Evolutionary conservation across 2,888 invertebrate genomes (phyloP).

Genomic region (Orchestes rusci): DNA sequence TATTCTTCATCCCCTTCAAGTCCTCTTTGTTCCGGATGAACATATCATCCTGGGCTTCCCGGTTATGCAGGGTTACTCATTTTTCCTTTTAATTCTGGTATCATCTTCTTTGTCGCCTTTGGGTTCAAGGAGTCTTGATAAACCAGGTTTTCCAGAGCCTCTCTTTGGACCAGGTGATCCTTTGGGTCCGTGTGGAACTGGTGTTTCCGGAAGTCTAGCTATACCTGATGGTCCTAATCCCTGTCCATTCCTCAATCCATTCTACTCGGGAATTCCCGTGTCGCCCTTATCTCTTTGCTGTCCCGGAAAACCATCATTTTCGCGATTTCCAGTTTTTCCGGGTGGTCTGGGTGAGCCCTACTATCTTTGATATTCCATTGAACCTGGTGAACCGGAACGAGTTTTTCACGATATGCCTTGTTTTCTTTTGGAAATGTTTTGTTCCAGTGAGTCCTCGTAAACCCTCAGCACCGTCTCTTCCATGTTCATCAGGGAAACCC

Average conservation of each 20-base stretch:
- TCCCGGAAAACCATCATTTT: constrained; percentile 57
- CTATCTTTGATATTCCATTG: constrained; percentile 51
- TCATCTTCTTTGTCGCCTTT: constrained; percentile 61
- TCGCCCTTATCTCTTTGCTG: constrained; percentile 62
- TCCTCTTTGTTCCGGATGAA: constrained; percentile 56
- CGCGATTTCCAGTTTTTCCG: constrained; percentile 65
- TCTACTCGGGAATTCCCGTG: constrained; percentile 51
- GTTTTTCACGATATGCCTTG: constrained; percentile 61
- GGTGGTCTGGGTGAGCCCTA: constrained; percentile 68
- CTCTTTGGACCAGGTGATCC: constrained; percentile 65
- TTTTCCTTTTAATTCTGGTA: constrained; percentile 53
- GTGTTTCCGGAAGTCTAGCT: constrained; percentile 56
- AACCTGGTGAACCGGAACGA: constrained; percentile 59
- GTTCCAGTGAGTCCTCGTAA: constrained; percentile 50
- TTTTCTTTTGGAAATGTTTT: constrained; percentile 67
- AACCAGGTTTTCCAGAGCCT: constrained; percentile 53
- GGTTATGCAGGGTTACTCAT: constrained; percentile 57
- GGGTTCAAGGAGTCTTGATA: constrained; percentile 59
- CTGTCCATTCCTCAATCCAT: constrained; percentile 64
- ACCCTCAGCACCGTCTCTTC: constrained; percentile 56
- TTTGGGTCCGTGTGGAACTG: constrained; percentile 52
- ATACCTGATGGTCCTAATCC: constrained; percentile 67
- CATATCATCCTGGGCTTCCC: constrained; percentile 59
- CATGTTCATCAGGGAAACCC: constrained; percentile 69
- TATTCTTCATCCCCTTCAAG: constrained; percentile 55